Evolutionary conservation across 2,113 vertebrate species (phyloP).

Genomic region (Boleophthalmus pectinirostris): DNA sequence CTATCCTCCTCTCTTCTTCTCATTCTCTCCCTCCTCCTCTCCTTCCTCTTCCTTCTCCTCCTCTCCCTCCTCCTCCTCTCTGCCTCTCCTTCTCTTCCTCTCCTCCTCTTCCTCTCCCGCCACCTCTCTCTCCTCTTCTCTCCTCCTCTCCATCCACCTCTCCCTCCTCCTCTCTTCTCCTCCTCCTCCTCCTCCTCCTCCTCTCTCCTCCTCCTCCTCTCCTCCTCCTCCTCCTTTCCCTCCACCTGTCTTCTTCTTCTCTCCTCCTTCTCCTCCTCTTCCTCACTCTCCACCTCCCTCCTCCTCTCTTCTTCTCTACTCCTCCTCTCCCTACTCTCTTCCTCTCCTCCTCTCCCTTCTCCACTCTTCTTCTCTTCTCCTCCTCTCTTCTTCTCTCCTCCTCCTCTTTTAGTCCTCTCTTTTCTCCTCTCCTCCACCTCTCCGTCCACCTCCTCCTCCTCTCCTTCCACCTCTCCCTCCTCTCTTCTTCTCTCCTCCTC

Average conservation of each 20-base stretch:
- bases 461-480: neutral
- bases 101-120: no score
- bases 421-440: no score
- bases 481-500: no score
- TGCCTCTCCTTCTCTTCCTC: no score
- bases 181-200: neutral
- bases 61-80: constrained; percentile 22
- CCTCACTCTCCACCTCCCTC: neutral
- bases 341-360: constrained; percentile 16
- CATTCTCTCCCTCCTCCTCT: neutral
- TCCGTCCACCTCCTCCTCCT: constrained; percentile 14
- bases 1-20: no score
- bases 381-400: neutral
- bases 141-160: no score
- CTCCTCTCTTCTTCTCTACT: neutral
- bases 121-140: constrained; percentile 7
- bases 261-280: constrained; percentile 17
- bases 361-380: neutral
- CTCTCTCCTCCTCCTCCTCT: constrained; percentile 2
- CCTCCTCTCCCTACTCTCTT: constrained; percentile 11
- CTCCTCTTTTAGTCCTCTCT: no score
- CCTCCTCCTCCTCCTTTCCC: no score
- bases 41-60: neutral
- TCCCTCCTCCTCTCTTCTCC: constrained; percentile 16
- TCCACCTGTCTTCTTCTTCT: no score